Evolutionary conservation across 2,797 vertebrate species (phyloP).

Genomic region (Coendou prehensilis): DNA sequence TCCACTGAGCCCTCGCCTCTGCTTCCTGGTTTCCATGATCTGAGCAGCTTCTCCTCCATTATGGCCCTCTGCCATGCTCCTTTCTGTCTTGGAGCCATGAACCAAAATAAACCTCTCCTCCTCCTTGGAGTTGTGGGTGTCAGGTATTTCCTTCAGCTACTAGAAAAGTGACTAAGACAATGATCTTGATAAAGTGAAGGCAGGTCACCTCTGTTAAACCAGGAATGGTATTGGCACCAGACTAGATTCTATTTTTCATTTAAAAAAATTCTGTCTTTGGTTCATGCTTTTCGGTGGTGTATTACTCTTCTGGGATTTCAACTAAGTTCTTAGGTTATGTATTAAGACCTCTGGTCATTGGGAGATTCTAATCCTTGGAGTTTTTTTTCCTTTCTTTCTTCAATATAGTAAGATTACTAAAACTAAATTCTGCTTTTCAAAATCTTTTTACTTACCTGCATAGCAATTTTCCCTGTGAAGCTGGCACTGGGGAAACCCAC

Average conservation of each 20-base stretch:
- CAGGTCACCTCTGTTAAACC: background rate
- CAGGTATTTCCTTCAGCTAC: background rate
- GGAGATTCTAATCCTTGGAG: background rate
- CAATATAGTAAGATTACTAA: background rate
- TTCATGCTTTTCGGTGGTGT: background rate
- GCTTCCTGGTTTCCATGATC: background rate
- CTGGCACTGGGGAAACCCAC: background rate
- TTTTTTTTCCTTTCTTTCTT: background rate
- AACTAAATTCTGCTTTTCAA: background rate
- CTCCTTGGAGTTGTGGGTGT: background rate
- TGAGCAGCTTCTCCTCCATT: background rate
- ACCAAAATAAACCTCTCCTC: background rate
- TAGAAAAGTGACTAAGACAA: background rate
- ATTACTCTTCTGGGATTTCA: background rate
- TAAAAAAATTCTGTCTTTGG: background rate
- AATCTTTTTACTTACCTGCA: background rate
- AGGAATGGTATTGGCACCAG: background rate
- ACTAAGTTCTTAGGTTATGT: background rate
- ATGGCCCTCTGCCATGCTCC: background rate
- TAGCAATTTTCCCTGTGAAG: background rate
- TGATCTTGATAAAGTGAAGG: background rate
- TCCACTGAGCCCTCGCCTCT: background rate
- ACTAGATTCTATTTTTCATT: background rate
- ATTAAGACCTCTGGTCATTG: background rate
- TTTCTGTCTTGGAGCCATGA: background rate